Base-by-base conservation (phyloP, 2,888 invertebrate species). In the Leucophora obtusa region DNA sequence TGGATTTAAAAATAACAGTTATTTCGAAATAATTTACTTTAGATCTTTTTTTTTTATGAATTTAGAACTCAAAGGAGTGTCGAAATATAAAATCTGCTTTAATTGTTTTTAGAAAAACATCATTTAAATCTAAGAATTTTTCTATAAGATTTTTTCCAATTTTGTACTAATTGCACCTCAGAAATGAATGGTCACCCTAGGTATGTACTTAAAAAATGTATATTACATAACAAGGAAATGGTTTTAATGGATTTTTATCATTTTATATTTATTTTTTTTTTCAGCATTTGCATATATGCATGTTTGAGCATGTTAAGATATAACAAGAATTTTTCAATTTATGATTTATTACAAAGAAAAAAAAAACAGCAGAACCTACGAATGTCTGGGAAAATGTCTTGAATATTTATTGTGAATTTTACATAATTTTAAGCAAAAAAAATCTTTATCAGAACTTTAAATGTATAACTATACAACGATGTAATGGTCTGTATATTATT, bases 231-330 rank as follows among this genome's bases (percentile, higher is more conserved):
- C 71, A 71, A 54, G 68, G 68, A 76, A 80, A 75, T 76, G 68
- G 68, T 76, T 71, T 80, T 76, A 80, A 80, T 80, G 80, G 80
- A 72, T 80, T 80, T 28, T 80, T 58, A 68, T 79, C 62, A 51
- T 54, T 71, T 77, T 51, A 5, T 59, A 60, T 65, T 28, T 15
- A 24, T 58, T 60, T 71, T 54, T 71, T 60, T 72, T 17, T 17
- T 59, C 33, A 59, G 5, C 60, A 28, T 28, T 28, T 56, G n/a
- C n/a, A 54, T 53, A 59, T 71, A 66, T 77, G 59, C 54, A 60
- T 66, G 60, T 66, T 10, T 50, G 47, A 60, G 60, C 62, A 56
- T 77, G 70, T 66, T 47, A 24, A 71, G 59, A 53, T 76, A 65
- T 17, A 47, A 17, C 38, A 28, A 47, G 15, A 51, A 28, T 54